Evolutionary conservation across 1,140 invertebrate species (phyloP).

Genomic region (Episyrphus balteatus): DNA sequence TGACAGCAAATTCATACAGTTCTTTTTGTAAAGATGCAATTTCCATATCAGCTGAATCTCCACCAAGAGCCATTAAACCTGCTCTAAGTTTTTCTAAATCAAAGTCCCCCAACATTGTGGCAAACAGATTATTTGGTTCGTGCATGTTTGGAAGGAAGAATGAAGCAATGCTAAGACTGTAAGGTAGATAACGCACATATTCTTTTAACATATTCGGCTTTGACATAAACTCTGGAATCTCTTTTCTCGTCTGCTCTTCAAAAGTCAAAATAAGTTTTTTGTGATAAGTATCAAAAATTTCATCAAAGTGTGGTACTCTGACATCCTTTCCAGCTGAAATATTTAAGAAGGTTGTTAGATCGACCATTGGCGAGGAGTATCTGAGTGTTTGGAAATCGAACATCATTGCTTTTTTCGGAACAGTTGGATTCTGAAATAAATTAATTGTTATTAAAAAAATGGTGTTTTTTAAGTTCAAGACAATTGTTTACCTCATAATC

Average conservation of each 20-base stretch:
- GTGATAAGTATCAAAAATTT: slow-evolving; percentile 24
- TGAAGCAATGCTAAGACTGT: slow-evolving; percentile 9
- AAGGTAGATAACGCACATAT: slow-evolving; percentile 23
- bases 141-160: slow-evolving; percentile 18
- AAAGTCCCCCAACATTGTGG: slow-evolving; percentile 5
- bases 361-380: slow-evolving; percentile 29
- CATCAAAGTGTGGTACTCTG: slow-evolving; percentile 18
- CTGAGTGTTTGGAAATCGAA: slow-evolving; percentile 34
- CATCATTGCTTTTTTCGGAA: slow-evolving; percentile 27
- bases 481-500: slow-evolving; percentile 5
- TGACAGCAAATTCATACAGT: slow-evolving; percentile 17
- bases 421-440: slow-evolving; percentile 3
- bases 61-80: slow-evolving; percentile 9
- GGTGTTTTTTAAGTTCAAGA: not conserved
- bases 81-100: slow-evolving; percentile 11
- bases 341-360: slow-evolving; percentile 20
- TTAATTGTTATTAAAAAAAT: not conserved
- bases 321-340: slow-evolving; percentile 20
- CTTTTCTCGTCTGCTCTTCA: slow-evolving; percentile 2
- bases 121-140: slow-evolving; percentile 7
- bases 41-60: slow-evolving; percentile 20
- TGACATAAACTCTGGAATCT: slow-evolving; percentile 19
- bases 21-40: slow-evolving; percentile 23
- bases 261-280: slow-evolving; percentile 14
- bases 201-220: slow-evolving; percentile 20